Conservation (phyloP, 2,888 invertebrate species). For the Artemia sp. region DNA sequence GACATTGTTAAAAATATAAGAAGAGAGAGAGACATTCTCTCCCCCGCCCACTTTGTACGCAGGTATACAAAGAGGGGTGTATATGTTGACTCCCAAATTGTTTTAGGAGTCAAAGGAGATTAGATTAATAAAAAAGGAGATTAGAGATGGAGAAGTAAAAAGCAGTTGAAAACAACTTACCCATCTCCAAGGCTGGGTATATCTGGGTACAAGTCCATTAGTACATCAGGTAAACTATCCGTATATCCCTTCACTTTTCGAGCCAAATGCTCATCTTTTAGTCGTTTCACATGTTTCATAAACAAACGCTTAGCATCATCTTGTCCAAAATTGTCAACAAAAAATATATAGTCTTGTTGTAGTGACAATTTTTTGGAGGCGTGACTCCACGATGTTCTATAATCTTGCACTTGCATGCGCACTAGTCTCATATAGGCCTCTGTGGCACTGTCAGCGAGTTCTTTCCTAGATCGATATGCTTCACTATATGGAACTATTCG, state of each 20-base stretch:
- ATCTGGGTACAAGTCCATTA: constrained; percentile 61
- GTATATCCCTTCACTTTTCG: constrained; percentile 57
- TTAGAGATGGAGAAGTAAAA: neutral
- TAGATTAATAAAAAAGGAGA: no score
- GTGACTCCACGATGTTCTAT: constrained; percentile 67
- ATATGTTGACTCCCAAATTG: no score
- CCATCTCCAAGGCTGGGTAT: constrained; percentile 46
- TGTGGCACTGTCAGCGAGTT: constrained; percentile 70
- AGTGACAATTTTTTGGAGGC: constrained; percentile 67
- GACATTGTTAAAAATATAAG: no score
- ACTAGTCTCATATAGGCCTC: constrained; percentile 78
- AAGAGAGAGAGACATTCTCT: no score
- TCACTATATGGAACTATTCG: constrained; percentile 56
- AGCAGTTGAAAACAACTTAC: constrained; percentile 30
- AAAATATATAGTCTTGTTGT: constrained; percentile 73
- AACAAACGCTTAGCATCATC: constrained; percentile 57
- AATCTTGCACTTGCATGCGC: constrained; percentile 39
- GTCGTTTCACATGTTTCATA: constrained; percentile 55
- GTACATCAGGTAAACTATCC: constrained; percentile 54
- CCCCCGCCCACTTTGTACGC: no score
- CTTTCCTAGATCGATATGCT: constrained; percentile 66
- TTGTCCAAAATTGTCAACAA: constrained; percentile 72
- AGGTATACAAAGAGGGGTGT: no score
- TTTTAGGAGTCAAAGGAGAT: no score
- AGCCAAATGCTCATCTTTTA: constrained; percentile 61